Percentiles rank a stretch among this genome's conserved stretches.
phyloP scores from a whole-genome alignment of 2,888 invertebrate species.

The Perithous albicinctus region DNA sequence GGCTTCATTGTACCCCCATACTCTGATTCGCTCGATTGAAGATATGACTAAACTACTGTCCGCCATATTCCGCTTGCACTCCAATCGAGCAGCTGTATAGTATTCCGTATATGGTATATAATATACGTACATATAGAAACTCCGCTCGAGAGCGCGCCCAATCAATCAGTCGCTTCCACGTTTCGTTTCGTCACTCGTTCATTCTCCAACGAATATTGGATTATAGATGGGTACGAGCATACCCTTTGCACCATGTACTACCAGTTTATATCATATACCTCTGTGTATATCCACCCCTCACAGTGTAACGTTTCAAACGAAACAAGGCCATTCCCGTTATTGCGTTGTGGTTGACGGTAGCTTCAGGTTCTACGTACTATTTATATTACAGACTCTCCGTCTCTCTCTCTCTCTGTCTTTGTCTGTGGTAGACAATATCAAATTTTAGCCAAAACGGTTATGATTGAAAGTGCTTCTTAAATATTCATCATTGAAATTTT shows the following conservation, averaged over 20 bases:
- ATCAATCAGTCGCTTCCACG: conserved; percentile 35
- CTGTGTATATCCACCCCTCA: neutral
- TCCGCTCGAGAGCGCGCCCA: neutral
- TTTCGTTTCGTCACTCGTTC: conserved; percentile 42
- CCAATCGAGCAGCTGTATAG: conserved; percentile 23
- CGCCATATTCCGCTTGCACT: conserved; percentile 16
- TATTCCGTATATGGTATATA: conserved; percentile 8
- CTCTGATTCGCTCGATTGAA: conserved; percentile 11
- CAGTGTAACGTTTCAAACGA: conserved; percentile 25
- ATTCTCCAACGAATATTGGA: conserved; percentile 29
- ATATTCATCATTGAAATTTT: neutral
- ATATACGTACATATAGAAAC: neutral
- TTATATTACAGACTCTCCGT: conserved; percentile 8
- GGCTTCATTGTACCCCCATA: conserved; percentile 19
- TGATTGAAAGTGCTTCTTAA: neutral
- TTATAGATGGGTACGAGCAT: conserved; percentile 7
- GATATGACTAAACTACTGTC: conserved; percentile 33
- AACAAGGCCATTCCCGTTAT: neutral
- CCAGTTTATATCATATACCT: conserved; percentile 4
- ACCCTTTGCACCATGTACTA: neutral
- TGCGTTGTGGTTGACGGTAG: neutral
- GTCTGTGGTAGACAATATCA: neutral
- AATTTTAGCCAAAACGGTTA: conserved; percentile 1
- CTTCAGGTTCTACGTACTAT: conserved; percentile 12
- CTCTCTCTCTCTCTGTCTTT: no score